phyloP scores from a whole-genome alignment of 92 coral and sea anemone genomes.

The Palythoa heliodiscus region DNA sequence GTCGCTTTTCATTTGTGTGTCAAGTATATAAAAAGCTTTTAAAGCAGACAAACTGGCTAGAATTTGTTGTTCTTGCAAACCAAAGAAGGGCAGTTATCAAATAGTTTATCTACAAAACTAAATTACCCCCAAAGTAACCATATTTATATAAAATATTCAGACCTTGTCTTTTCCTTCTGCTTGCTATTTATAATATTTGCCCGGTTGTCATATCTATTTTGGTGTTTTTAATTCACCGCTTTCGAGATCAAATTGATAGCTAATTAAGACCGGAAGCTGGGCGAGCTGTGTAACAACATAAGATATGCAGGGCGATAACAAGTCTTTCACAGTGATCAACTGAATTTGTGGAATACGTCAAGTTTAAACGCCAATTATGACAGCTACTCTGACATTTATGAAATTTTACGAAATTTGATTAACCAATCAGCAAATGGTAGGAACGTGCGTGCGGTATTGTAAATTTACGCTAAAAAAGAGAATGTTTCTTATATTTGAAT shows the following conservation, averaged over 20 bases:
- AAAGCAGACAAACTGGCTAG: not conserved
- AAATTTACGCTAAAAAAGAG: not conserved
- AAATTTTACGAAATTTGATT: constrained; percentile 23
- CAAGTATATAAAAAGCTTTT: not conserved
- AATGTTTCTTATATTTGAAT: not conserved
- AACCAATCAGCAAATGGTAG: constrained; percentile 1
- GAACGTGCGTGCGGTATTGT: not conserved
- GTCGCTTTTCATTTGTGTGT: not conserved
- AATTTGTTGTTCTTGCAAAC: not conserved
- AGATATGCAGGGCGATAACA: constrained; percentile 36
- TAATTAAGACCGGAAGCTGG: constrained; percentile 38
- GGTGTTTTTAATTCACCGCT: constrained; percentile 7
- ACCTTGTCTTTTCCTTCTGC: not conserved
- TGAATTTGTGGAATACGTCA: constrained; percentile 10
- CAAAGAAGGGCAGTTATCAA: not conserved
- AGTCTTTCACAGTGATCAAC: constrained; percentile 10
- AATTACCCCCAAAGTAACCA: not conserved
- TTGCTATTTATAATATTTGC: constrained; percentile 29
- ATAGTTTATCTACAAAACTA: not conserved
- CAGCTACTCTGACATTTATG: constrained; percentile 28
- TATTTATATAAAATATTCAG: constrained; percentile 1
- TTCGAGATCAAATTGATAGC: constrained; percentile 37
- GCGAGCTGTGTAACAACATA: constrained; percentile 35
- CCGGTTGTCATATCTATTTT: constrained; percentile 32
- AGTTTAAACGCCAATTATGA: not conserved